Evolutionary conservation across 1,140 invertebrate genomes (phyloP).

Genomic region (Drosophila kepulauana): DNA sequence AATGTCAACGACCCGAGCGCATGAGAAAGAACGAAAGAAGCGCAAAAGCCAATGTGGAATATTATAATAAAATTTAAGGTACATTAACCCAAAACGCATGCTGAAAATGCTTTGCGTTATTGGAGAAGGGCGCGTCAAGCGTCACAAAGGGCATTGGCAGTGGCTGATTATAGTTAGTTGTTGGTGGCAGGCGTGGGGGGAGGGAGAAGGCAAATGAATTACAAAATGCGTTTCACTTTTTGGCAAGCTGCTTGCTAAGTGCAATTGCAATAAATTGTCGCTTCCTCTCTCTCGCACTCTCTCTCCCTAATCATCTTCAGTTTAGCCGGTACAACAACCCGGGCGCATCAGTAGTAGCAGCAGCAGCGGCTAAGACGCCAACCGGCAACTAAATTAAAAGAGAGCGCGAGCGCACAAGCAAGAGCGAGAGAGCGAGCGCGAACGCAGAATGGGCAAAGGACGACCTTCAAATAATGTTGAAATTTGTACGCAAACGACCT

Average conservation of each 20-base stretch:
- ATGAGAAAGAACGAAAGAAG: constrained; percentile 44
- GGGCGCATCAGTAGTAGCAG: constrained; percentile 29
- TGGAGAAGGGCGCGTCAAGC: constrained; percentile 33
- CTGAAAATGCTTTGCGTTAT: constrained; percentile 30
- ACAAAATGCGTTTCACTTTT: constrained; percentile 43
- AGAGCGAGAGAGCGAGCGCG: constrained; percentile 40
- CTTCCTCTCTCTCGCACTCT: not conserved
- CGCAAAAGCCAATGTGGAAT: constrained; percentile 59
- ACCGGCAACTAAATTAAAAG: constrained; percentile 37
- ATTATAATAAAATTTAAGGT: constrained; percentile 81
- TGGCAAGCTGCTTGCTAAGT: constrained; percentile 20
- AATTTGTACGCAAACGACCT: constrained; percentile 85
- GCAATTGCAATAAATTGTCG: constrained; percentile 29
- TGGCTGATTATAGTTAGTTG: not conserved
- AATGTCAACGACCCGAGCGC: constrained; percentile 74
- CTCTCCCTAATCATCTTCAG: constrained; percentile 39
- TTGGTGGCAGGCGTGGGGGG: not conserved
- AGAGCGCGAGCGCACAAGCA: constrained; percentile 28
- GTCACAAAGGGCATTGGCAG: constrained; percentile 15
- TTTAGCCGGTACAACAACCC: constrained; percentile 60
- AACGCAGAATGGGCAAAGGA: constrained; percentile 73
- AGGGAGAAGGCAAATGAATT: not conserved
- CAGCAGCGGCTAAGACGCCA: constrained; percentile 39
- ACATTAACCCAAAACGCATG: constrained; percentile 71
- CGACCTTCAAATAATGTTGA: constrained; percentile 85